Evolutionary conservation across 2,888 invertebrate genomes (phyloP).

Genomic region (Escarpia spicata): DNA sequence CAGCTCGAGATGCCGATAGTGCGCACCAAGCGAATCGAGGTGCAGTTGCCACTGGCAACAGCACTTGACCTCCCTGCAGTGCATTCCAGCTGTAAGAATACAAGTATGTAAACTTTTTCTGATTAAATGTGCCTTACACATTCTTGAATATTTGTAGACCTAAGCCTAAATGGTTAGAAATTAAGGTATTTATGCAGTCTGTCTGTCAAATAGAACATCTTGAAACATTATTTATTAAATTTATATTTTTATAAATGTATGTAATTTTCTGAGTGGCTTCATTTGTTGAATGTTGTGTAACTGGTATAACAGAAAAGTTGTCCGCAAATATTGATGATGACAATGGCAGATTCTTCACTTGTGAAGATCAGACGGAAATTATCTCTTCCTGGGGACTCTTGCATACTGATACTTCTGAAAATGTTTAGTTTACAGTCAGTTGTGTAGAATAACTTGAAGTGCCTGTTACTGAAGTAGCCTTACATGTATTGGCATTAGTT

Average conservation of each 20-base stretch:
- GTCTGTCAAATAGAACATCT: too few species aligned
- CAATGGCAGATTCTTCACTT: too few species aligned
- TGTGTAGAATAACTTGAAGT: neutral
- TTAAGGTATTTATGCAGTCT: too few species aligned
- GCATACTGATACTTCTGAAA: neutral
- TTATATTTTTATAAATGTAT: neutral
- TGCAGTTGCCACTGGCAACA: constrained; percentile 17
- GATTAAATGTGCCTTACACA: neutral
- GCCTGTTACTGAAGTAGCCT: constrained; percentile 4
- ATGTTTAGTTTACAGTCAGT: neutral
- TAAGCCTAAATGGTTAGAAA: too few species aligned
- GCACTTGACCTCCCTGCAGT: constrained; percentile 1
- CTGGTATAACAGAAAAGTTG: neutral
- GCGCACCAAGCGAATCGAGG: neutral
- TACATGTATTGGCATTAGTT: neutral
- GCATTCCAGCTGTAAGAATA: neutral
- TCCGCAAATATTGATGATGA: neutral
- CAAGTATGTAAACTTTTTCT: neutral
- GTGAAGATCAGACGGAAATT: too few species aligned
- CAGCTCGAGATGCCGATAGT: neutral
- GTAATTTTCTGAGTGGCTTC: neutral
- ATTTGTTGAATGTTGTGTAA: neutral
- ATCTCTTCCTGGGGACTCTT: neutral
- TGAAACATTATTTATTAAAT: too few species aligned
- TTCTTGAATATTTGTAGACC: neutral